phyloP scores from a whole-genome alignment of 1,140 invertebrate genomes.

The Anoplophora glabripennis region DNA sequence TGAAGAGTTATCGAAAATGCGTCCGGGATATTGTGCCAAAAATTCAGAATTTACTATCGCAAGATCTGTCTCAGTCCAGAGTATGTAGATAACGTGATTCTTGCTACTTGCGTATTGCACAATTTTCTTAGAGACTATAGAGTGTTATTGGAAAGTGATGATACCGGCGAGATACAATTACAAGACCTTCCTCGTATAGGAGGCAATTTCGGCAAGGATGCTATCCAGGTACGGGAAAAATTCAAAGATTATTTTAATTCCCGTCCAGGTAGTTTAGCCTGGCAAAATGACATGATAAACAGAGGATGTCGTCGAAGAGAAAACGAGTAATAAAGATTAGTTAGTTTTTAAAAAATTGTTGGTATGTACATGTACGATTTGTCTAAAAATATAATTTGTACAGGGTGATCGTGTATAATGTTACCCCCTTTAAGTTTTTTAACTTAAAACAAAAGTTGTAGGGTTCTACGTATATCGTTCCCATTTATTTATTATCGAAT shows the following conservation, averaged over 20 bases:
- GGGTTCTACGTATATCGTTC: no score
- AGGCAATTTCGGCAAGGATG: constrained; percentile 11
- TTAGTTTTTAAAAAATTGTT: no score
- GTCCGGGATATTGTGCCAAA: constrained; percentile 45
- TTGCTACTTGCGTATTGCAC: constrained; percentile 2
- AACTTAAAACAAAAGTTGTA: no score
- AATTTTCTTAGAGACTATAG: constrained; percentile 11
- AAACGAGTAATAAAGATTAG: no score
- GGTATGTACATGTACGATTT: no score
- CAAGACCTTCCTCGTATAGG: constrained; percentile 17
- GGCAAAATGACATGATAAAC: constrained; percentile 8
- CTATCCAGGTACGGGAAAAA: constrained; percentile 10
- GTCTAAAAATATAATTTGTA: no score
- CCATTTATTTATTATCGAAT: no score
- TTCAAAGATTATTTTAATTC: constrained; percentile 15
- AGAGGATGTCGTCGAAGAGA: no score
- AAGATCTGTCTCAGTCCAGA: constrained; percentile 12
- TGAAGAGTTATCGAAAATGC: no score
- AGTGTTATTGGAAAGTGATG: neutral
- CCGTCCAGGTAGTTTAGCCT: neutral
- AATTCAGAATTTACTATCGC: constrained; percentile 37
- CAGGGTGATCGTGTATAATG: no score
- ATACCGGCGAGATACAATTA: neutral
- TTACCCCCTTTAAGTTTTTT: no score
- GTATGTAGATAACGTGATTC: constrained; percentile 13